Evolutionary conservation across 2,888 invertebrate species (phyloP).

Genomic region (Resseliella maxima): DNA sequence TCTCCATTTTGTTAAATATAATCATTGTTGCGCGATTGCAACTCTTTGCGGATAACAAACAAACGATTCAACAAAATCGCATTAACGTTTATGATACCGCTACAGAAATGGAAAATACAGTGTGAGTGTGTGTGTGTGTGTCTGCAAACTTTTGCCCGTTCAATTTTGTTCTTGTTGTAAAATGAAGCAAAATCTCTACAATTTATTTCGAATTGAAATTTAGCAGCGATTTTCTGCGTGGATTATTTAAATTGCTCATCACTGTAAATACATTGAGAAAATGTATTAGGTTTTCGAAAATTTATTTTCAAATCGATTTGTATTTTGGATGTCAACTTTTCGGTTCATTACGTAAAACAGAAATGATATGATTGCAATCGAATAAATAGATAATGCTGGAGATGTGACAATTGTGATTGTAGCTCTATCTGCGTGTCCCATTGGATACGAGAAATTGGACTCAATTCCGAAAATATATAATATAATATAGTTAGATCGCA

Average conservation of each 20-base stretch:
- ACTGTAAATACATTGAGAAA: neutral
- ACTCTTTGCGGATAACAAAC: neutral
- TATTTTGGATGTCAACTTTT: neutral
- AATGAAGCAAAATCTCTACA: neutral
- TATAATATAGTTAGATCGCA: neutral
- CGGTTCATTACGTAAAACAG: neutral
- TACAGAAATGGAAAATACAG: neutral
- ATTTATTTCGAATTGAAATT: conserved; percentile 12
- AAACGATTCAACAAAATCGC: neutral
- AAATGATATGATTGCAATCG: conserved; percentile 23
- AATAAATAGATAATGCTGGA: neutral
- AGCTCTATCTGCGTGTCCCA: neutral
- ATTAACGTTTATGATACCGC: conserved; percentile 44
- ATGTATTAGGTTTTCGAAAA: neutral
- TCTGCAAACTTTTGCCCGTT: conserved; percentile 30
- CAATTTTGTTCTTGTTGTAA: neutral
- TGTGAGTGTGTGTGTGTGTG: neutral
- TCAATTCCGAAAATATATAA: conserved; percentile 9
- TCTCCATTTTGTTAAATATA: neutral
- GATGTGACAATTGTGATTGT: neutral
- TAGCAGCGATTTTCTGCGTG: conserved; percentile 29
- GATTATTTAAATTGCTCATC: conserved; percentile 28
- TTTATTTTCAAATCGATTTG: conserved; percentile 17
- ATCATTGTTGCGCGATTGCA: neutral
- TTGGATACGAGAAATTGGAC: neutral